Evolutionary conservation across 2,113 vertebrate genomes (phyloP).

Genomic region (Oceanodroma tethys): DNA sequence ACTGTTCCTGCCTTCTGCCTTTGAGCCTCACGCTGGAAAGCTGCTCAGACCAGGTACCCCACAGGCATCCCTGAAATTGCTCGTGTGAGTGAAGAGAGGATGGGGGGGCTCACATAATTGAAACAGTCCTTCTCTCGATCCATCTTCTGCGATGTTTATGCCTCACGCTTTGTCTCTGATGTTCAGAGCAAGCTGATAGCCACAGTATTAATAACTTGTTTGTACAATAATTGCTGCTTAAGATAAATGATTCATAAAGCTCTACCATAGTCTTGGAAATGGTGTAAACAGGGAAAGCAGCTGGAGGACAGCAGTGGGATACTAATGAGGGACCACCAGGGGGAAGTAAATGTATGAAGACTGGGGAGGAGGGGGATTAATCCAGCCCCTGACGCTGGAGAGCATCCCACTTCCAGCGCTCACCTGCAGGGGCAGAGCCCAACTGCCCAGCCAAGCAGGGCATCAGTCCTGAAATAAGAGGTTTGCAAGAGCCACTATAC

Average conservation of each 20-base stretch:
- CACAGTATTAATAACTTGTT: not conserved
- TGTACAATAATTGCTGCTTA: conserved; percentile 30
- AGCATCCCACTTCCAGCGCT: not conserved
- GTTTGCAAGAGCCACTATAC: not conserved
- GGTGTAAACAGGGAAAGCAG: conserved; percentile 20
- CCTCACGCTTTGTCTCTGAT: not conserved
- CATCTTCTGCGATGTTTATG: not conserved
- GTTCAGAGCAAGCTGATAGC: not conserved
- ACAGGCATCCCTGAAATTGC: not conserved
- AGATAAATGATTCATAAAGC: conserved; percentile 62
- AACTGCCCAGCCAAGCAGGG: not conserved
- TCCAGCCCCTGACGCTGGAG: not conserved
- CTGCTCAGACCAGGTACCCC: not conserved
- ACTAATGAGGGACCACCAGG: conserved; percentile 27
- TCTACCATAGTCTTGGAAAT: not conserved
- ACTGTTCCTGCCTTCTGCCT: not conserved
- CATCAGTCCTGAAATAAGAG: not conserved
- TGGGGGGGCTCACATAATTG: not conserved
- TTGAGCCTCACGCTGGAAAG: not conserved
- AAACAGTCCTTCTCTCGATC: not conserved
- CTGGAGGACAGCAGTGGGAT: conserved; percentile 37
- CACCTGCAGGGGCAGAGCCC: not conserved
- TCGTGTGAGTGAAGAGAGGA: not conserved
- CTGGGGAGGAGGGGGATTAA: not conserved
- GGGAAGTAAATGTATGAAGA: not conserved